Percentiles rank a stretch among this genome's conserved stretches.
These are phyloP conservation scores for Chloropsis hardwickii DNA, from an alignment of 2,113 vertebrate species.

Conservation along the genomic window DNA sequence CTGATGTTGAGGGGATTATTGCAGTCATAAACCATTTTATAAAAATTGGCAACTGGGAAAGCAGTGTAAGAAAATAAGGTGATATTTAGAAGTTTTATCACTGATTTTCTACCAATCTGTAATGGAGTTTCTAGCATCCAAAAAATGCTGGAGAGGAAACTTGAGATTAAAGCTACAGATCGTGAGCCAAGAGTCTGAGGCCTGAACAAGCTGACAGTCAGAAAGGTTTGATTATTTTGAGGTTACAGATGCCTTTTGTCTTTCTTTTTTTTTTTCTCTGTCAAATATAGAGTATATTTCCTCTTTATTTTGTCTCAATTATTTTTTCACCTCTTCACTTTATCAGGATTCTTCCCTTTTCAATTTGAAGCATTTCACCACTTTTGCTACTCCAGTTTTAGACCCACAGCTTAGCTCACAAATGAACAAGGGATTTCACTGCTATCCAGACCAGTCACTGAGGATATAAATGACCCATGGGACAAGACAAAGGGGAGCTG, in stretches of 20 bases:
- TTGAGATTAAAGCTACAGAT: not conserved
- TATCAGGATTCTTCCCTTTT: not conserved
- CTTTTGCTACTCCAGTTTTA: not conserved
- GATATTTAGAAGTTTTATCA: constrained; percentile 52
- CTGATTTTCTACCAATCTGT: constrained; percentile 26
- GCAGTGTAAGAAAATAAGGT: constrained; percentile 55
- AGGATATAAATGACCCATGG: not conserved
- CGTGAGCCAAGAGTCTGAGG: not conserved
- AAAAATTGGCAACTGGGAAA: constrained; percentile 64
- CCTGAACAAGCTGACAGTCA: not conserved
- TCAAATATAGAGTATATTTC: not conserved
- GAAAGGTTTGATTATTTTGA: not conserved
- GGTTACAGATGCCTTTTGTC: not conserved
- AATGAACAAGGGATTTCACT: not conserved
- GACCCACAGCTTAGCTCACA: not conserved
- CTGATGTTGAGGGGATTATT: constrained; percentile 70
- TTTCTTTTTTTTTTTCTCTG: not conserved
- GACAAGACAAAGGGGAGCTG: not conserved
- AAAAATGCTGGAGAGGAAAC: constrained; percentile 33
- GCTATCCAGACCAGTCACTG: not conserved
- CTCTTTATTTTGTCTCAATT: not conserved
- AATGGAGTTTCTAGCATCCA: constrained; percentile 35
- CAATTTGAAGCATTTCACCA: not conserved
- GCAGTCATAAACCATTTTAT: constrained; percentile 62
- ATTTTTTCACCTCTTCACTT: not conserved